A percentile compares a stretch with the other conserved stretches of the same genome.
Evolutionary conservation across 2,113 vertebrate species (phyloP).

Genomic region (Apaloderma vittatum): DNA sequence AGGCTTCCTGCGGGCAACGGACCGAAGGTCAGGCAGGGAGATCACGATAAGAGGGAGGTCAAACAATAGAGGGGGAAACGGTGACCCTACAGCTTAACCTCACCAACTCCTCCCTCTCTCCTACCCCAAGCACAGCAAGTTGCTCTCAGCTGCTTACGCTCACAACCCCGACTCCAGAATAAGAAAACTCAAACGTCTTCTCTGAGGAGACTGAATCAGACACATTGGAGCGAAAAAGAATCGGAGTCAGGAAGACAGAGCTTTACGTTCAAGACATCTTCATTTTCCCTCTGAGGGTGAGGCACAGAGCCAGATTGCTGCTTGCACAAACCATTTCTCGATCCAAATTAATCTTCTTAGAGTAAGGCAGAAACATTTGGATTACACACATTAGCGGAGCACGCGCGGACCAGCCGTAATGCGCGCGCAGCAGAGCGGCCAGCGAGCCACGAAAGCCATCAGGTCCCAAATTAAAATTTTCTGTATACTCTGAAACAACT

Average conservation of each 20-base stretch:
- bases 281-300: not conserved
- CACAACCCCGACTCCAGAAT: not conserved
- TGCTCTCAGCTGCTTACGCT: not conserved
- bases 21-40: not conserved
- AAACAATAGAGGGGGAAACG: not conserved
- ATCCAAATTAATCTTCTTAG: not conserved
- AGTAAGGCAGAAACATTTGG: not conserved
- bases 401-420: fast-evolving
- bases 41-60: not conserved
- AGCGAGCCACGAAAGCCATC: fast-evolving
- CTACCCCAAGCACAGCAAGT: not conserved
- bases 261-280: not conserved
- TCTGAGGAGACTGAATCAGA: not conserved
- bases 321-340: not conserved
- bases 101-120: not conserved
- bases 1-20: constrained; percentile 86
- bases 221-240: not conserved
- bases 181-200: not conserved
- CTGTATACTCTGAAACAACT: not conserved
- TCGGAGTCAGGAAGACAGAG: not conserved
- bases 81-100: not conserved
- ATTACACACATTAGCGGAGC: not conserved
- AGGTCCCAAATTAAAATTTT: not conserved
- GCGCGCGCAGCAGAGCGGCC: too few species aligned
- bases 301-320: not conserved